These are phyloP conservation scores for Sipha maydis DNA, from an alignment of 2,888 invertebrate species.

Conservation along the genomic window DNA sequence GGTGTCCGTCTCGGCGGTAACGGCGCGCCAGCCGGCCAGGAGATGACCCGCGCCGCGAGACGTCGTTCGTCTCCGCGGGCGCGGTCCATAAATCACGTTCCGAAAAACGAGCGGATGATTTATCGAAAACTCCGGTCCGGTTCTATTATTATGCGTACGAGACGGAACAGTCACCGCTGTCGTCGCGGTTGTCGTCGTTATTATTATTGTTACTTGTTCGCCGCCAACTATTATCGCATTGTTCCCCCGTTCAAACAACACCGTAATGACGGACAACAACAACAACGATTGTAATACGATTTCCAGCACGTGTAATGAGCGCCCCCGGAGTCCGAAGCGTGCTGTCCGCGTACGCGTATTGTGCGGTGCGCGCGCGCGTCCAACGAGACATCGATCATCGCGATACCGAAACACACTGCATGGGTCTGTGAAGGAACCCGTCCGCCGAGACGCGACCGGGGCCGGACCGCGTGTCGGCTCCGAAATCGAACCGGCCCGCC, in stretches of 20 bases:
- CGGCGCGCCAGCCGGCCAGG: not conserved
- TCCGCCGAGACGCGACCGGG: not conserved
- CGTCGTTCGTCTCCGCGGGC: not conserved
- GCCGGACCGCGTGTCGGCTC: too few relatives aligned
- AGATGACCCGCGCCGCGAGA: not conserved
- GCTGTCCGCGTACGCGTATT: not conserved
- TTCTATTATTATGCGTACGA: not conserved
- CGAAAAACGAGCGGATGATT: constrained; percentile 13
- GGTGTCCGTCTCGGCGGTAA: too few relatives aligned
- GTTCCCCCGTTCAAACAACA: not conserved
- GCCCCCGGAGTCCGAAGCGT: not conserved
- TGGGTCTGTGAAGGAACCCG: not conserved
- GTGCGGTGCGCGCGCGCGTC: not conserved
- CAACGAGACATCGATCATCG: not conserved
- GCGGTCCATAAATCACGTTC: constrained; percentile 5
- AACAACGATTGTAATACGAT: not conserved
- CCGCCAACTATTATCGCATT: not conserved
- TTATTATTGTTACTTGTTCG: not conserved
- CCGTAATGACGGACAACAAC: not conserved
- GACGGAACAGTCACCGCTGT: not conserved
- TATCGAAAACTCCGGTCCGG: not conserved
- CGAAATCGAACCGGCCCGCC: not conserved
- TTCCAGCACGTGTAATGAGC: not conserved
- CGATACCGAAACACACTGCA: too few relatives aligned
- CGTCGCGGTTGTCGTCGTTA: not conserved